Evolutionary conservation across 1,140 invertebrate genomes (phyloP).

Genomic region (Bombus confusus): DNA sequence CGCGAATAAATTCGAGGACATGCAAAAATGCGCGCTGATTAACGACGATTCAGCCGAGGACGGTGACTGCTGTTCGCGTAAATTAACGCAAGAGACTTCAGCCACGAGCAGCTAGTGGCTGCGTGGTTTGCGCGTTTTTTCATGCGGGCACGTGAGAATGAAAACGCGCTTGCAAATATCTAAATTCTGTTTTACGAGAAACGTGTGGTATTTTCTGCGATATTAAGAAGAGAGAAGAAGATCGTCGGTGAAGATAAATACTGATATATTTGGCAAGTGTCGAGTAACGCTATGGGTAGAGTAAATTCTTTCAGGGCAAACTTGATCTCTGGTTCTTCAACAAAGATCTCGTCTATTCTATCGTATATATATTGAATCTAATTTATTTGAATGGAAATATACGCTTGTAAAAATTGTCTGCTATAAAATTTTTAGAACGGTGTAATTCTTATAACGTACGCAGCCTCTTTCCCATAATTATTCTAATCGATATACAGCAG

Average conservation of each 20-base stretch:
- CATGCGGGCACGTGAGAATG: background rate
- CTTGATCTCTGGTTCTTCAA: background rate
- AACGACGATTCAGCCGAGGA: slow-evolving; percentile 17
- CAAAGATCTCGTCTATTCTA: background rate
- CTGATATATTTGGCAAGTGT: background rate
- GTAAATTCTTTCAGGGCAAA: background rate
- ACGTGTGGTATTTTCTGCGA: background rate
- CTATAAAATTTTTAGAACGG: too few species aligned
- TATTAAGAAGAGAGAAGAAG: background rate
- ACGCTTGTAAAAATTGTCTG: too few species aligned
- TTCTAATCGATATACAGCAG: too few species aligned
- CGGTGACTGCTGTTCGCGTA: background rate
- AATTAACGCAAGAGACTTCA: background rate
- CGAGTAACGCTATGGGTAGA: background rate
- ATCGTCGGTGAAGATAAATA: too few species aligned
- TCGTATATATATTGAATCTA: too few species aligned
- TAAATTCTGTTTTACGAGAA: background rate
- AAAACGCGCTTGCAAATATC: background rate
- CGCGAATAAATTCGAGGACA: slow-evolving; percentile 17
- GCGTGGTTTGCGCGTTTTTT: background rate
- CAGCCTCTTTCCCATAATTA: too few species aligned
- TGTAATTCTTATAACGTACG: too few species aligned
- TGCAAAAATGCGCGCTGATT: slow-evolving; percentile 17
- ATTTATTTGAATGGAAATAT: too few species aligned
- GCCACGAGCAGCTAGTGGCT: background rate